Evolutionary conservation across 2,797 vertebrate species (phyloP), one percentile per base, ranked within the genome.

Genomic region (Trachops cirrhosus): DNA sequence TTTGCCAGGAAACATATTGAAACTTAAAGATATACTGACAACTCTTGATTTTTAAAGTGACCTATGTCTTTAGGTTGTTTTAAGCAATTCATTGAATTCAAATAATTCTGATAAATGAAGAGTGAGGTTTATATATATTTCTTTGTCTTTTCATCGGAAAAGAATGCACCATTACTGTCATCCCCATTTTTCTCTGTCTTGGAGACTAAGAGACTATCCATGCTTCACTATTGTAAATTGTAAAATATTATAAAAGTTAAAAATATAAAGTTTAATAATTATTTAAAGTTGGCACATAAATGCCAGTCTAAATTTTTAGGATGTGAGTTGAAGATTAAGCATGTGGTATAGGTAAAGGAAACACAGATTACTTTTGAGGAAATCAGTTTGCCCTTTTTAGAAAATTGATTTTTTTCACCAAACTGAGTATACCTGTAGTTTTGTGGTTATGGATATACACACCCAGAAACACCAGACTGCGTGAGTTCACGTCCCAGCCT

Each of bases 301-400:
- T 78, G 15, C 32, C 83, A 59, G 4, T 93, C 8, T 83, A n/a
- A 68, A n/a, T 74, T 90, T 95, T 87, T 86, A 95, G 78, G 44
- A 44, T 93, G 37, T 89, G 46, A 68, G 64, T 90, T 96, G 59
- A 96, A 95, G 54, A 87, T 77, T 70, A 82, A 82, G 26, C 34
- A 39, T 85, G 26, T 84, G 8, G 9, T 83, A 46, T 26, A 18
- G 22, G 11, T 94, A 92, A 89, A 88, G 68, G 86, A 70, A 94
- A 73, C 73, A 83, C 32, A 74, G 44, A 82, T 83, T 86, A 79
- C 46, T 88, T 96, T 78, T 41, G 74, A 95, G 46, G 18, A 93
- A 83, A 92, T 91, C 86, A 79, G 50, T 92, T 86, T 77, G 34
- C 37, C 46, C 34, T 92, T 88, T 94, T 77, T 80, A 89, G 57